phyloP scores from a whole-genome alignment of 2,797 vertebrate genomes.

The Darevskia mixta region DNA sequence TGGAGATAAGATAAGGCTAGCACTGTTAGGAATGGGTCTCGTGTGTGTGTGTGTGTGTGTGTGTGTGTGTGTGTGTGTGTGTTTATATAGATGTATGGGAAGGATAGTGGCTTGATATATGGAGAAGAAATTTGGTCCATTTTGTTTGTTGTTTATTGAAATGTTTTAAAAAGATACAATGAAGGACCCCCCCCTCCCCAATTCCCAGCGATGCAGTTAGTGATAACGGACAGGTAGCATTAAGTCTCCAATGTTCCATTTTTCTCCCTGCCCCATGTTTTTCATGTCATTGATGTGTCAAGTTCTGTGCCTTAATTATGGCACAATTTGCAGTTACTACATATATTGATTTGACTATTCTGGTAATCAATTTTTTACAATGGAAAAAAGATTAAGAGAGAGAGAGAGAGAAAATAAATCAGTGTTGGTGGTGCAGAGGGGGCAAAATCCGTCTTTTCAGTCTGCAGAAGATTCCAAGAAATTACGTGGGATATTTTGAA shows the following conservation, averaged over 20 bases:
- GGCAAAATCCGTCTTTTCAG: neutral
- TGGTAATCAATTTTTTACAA: neutral
- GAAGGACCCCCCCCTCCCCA: too few species aligned
- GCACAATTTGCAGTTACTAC: neutral
- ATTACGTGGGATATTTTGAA: neutral
- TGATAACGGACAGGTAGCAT: too few species aligned
- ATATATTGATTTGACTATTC: neutral
- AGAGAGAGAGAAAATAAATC: neutral
- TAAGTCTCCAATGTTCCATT: too few species aligned
- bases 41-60: neutral
- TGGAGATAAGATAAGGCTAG: neutral
- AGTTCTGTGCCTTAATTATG: too few species aligned
- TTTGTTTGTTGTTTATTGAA: too few species aligned
- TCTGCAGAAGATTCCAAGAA: neutral
- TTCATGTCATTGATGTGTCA: too few species aligned
- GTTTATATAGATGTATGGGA: neutral
- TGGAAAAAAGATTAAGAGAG: neutral
- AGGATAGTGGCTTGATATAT: neutral
- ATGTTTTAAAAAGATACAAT: too few species aligned
- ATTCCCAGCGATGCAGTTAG: too few species aligned
- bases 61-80: neutral
- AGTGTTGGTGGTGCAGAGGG: neutral
- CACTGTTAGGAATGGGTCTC: neutral
- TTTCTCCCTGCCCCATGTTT: too few species aligned
- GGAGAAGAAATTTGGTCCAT: neutral